Conservation (phyloP, 2,797 vertebrate species). For the Sciaenops ocellatus region DNA sequence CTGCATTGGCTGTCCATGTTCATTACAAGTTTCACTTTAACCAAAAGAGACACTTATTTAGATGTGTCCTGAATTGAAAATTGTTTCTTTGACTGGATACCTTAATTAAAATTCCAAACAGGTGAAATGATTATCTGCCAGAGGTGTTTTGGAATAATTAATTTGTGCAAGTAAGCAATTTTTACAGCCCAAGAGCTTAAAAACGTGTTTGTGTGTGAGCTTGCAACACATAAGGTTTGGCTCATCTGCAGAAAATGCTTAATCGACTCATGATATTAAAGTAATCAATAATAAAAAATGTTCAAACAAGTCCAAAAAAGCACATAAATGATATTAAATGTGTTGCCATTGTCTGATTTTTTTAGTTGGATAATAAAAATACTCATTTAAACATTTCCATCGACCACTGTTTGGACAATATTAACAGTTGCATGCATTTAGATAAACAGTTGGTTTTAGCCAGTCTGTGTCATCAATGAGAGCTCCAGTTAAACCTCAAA, state of each 20-base stretch:
- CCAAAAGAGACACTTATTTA: background rate
- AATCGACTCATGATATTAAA: background rate
- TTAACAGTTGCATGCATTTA: background rate
- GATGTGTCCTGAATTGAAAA: background rate
- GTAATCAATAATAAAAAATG: background rate
- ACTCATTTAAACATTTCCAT: no score
- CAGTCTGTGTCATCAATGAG: no score
- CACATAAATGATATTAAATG: background rate
- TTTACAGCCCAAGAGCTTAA: background rate
- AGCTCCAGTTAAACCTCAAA: background rate
- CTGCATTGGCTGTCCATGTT: background rate
- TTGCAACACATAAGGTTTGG: background rate
- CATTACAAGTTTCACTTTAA: constrained; percentile 29
- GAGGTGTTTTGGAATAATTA: background rate
- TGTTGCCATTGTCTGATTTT: background rate
- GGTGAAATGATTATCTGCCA: background rate
- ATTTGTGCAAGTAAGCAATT: constrained; percentile 10
- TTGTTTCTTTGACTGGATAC: background rate
- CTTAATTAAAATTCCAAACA: background rate
- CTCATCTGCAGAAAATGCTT: background rate
- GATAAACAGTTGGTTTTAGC: background rate
- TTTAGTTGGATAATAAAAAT: no score
- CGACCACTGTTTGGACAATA: no score
- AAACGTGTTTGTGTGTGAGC: background rate
- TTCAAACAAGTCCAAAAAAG: background rate